phyloP scores from a whole-genome alignment of 2,797 vertebrate species.

The Cetoscarus ocellatus region DNA sequence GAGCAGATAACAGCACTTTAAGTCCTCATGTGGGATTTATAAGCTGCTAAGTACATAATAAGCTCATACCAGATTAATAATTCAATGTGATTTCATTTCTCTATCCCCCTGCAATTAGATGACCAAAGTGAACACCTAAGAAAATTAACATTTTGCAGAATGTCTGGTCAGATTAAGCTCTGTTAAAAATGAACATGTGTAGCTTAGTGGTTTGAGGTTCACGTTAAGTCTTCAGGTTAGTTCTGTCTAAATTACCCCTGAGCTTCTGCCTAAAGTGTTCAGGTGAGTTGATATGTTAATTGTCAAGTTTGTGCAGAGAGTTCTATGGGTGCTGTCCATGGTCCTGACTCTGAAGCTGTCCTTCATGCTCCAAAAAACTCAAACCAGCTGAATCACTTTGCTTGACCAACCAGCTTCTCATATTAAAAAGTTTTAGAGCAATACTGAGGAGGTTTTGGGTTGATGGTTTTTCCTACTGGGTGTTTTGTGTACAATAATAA shows the following conservation, averaged over 20 bases:
- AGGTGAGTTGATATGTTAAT: too few species aligned
- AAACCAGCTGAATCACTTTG: not conserved
- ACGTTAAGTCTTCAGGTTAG: too few species aligned
- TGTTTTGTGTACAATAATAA: not conserved
- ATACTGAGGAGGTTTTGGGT: not conserved
- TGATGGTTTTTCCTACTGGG: not conserved
- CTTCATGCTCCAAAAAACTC: too few species aligned
- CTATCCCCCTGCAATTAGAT: slow-evolving; percentile 8
- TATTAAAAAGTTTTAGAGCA: not conserved
- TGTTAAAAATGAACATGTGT: not conserved
- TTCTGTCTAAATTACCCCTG: too few species aligned
- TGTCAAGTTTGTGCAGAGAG: not conserved
- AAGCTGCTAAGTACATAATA: slow-evolving; percentile 23
- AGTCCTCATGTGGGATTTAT: slow-evolving; percentile 13
- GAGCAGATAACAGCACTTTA: not conserved
- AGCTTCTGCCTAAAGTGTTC: too few species aligned
- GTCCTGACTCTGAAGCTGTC: slow-evolving; percentile 1
- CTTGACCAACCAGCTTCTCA: too few species aligned
- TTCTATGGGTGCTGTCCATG: not conserved
- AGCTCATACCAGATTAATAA: slow-evolving; percentile 22
- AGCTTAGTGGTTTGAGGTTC: not conserved
- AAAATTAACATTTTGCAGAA: not conserved
- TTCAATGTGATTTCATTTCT: slow-evolving; percentile 33
- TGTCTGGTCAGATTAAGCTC: not conserved
- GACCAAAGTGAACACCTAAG: not conserved